Evolutionary conservation across 2,113 vertebrate genomes (phyloP).

Genomic region (Setophaga kirtlandii): DNA sequence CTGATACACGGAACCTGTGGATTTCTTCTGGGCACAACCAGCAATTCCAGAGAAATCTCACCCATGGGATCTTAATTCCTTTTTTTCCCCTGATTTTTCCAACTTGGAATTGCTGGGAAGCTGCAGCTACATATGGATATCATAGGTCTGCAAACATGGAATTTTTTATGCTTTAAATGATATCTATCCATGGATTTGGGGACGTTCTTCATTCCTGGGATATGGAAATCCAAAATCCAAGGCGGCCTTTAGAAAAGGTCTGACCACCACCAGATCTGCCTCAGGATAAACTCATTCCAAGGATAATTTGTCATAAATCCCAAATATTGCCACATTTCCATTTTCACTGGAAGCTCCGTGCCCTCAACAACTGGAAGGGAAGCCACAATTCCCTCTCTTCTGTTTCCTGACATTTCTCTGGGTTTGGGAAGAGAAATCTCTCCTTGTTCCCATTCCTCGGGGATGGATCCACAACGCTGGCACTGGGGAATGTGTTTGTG

Average conservation of each 20-base stretch:
- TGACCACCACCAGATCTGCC: fast-evolving
- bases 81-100: not conserved
- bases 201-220: fast-evolving
- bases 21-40: not conserved
- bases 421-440: not conserved
- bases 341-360: not conserved
- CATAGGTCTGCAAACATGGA: not conserved
- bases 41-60: not conserved
- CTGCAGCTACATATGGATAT: not conserved
- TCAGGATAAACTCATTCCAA: not conserved
- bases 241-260: not conserved
- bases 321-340: not conserved
- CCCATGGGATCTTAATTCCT: not conserved
- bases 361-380: not conserved
- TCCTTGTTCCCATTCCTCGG: not conserved
- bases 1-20: not conserved
- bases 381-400: not conserved
- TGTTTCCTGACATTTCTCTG: fast-evolving
- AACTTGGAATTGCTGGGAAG: not conserved
- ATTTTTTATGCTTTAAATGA: not conserved
- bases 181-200: not conserved
- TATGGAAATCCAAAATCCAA: not conserved
- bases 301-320: not conserved
- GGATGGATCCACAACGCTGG: not conserved
- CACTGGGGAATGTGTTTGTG: not conserved